Evolutionary conservation across 2,113 vertebrate species (phyloP).

Genomic region (Hydrochoerus hydrochaeris): DNA sequence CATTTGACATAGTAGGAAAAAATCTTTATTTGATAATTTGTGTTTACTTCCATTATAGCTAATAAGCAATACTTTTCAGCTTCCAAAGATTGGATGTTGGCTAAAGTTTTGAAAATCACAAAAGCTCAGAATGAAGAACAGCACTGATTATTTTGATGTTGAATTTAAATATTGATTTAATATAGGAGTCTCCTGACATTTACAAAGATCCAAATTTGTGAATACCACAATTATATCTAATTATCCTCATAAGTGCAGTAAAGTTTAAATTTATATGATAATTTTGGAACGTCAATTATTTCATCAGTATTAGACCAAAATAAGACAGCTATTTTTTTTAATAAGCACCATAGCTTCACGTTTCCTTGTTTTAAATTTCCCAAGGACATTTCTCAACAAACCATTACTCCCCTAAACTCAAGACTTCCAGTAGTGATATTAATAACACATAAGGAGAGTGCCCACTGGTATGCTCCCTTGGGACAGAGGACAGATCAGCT

Average conservation of each 20-base stretch:
- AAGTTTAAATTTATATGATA: constrained; percentile 52
- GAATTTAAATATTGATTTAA: constrained; percentile 64
- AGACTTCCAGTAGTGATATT: neutral
- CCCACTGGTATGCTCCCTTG: neutral
- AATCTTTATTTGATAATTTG: neutral
- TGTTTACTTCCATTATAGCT: neutral
- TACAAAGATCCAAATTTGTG: constrained; percentile 50
- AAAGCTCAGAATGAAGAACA: constrained; percentile 39
- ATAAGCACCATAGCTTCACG: neutral
- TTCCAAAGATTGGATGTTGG: constrained; percentile 31
- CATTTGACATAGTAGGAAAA: neutral
- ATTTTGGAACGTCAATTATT: neutral
- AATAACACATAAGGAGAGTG: neutral
- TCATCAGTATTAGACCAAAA: constrained; percentile 65
- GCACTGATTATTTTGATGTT: neutral
- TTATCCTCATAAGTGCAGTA: constrained; percentile 22
- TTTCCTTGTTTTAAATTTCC: neutral
- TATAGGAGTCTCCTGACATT: constrained; percentile 52
- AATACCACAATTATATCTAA: constrained; percentile 57
- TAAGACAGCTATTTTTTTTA: constrained; percentile 18
- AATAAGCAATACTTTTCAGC: neutral
- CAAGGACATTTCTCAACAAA: neutral
- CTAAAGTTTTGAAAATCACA: constrained; percentile 8
- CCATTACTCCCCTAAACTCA: neutral
- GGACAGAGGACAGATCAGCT: neutral